Percentiles rank a stretch among this genome's conserved stretches.
Evolutionary conservation across 2,888 invertebrate species (phyloP).

Genomic region (Mythimna lalbum): DNA sequence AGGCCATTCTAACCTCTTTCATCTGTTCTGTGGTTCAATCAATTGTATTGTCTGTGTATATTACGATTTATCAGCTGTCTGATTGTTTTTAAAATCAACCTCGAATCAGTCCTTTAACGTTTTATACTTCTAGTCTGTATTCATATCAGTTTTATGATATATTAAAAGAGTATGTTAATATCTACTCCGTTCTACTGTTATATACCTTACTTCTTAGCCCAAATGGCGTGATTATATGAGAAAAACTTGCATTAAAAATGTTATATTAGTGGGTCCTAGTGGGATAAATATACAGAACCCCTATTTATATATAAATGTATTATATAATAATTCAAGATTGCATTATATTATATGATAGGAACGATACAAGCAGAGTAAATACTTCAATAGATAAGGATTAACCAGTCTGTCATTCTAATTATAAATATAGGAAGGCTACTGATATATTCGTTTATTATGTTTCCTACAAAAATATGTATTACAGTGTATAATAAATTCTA

Average conservation of each 20-base stretch:
- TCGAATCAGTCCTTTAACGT: too few species aligned
- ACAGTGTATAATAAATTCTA: constrained; percentile 30
- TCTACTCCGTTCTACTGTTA: constrained; percentile 31
- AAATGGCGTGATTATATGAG: constrained; percentile 21
- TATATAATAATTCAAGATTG: constrained; percentile 32
- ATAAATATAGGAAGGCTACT: constrained; percentile 50
- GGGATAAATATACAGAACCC: constrained; percentile 43
- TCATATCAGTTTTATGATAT: not conserved
- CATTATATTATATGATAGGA: constrained; percentile 51
- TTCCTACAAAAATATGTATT: constrained; percentile 48
- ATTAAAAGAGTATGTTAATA: not conserved
- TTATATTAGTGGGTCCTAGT: constrained; percentile 52
- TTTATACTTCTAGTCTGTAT: not conserved
- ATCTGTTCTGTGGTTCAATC: too few species aligned
- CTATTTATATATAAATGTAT: constrained; percentile 22
- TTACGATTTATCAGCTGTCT: not conserved
- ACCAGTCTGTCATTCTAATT: constrained; percentile 60
- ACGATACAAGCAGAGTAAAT: constrained; percentile 59
- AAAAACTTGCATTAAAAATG: constrained; percentile 24
- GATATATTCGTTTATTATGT: constrained; percentile 50
- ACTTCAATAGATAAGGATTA: constrained; percentile 46
- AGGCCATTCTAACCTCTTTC: too few species aligned
- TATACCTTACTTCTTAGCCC: constrained; percentile 15
- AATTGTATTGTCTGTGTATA: not conserved
- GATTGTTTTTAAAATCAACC: too few species aligned